Conservation (phyloP, 2,797 vertebrate genomes). For the Diglossa cyanea region DNA sequence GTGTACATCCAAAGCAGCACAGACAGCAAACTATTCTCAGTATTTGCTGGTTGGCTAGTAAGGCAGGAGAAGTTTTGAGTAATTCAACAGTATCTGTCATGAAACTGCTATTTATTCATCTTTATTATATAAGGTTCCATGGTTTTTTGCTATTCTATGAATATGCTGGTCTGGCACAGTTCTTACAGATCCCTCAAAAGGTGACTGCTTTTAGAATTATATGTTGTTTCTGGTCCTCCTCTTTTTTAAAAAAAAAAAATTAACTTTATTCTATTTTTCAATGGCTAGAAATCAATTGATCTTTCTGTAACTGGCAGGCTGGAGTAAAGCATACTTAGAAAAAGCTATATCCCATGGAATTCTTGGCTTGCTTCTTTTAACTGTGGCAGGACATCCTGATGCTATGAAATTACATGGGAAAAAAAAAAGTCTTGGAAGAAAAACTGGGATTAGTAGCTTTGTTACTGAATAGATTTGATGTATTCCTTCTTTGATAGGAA, state of each 20-base stretch:
- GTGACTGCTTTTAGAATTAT: conserved; percentile 59
- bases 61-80: conserved; percentile 1
- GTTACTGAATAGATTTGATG: conserved; percentile 46
- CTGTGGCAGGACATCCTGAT: conserved; percentile 64
- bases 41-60: neutral
- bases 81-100: conserved; percentile 19
- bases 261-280: conserved; percentile 9
- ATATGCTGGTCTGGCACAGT: conserved; percentile 36
- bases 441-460: conserved; percentile 49
- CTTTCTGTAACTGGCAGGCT: conserved; percentile 39
- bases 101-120: conserved; percentile 42
- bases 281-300: conserved; percentile 52
- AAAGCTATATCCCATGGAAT: conserved; percentile 59
- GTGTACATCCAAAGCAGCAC: neutral
- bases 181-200: conserved; percentile 38
- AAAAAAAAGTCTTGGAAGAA: conserved; percentile 43
- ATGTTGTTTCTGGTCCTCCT: conserved; percentile 51
- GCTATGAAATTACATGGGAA: conserved; percentile 51
- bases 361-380: conserved; percentile 51
- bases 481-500: conserved; percentile 63
- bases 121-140: conserved; percentile 44
- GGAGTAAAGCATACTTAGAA: conserved; percentile 21
- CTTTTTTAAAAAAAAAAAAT: neutral
- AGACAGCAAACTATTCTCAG: conserved; percentile 10
- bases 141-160: conserved; percentile 55